Evolutionary conservation across 2,888 invertebrate species (phyloP), one percentile per base, ranked within the genome.

Genomic region (Troilus luridus): DNA sequence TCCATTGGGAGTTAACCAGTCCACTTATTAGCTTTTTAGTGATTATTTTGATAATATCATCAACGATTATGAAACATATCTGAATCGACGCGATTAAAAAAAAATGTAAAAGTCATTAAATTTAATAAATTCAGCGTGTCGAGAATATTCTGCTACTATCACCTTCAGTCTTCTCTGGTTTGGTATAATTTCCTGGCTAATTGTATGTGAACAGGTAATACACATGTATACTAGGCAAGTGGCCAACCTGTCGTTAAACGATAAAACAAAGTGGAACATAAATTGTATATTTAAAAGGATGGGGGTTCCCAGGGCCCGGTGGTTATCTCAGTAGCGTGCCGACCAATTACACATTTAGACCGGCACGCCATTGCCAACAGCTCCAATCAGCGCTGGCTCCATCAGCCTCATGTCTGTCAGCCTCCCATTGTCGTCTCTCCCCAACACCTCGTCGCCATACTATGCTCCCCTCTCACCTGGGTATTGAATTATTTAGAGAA

Each of bases 281-380:
- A 85, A 85, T 56, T 85, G 85, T 58, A 85, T 85, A 85, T 85
- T 85, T 56, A 85, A 85, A 85, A 56, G 3, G 56, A 56, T 54
- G 54, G 0, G 14, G n/a, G 54, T 85, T 85, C 85, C 85, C 85
- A 85, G 56, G 85, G n/a, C 56, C 85, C 7, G 41, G n/a, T 56
- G 85, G 56, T 85, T 85, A 85, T 85, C 85, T 56, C 54, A 54
- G 24, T 85, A 56, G 85, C 85, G 85, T 85, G 85, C 85, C 54
- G 56, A n/a, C n/a, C 85, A 85, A 85, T 85, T 85, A 85, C 56
- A 85, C 85, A 85, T 85, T 85, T 85, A 85, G 85, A 6, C 85
- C 14, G 14, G 85, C 85, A 85, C 85, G 85, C 85, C 56, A 85
- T 14, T 19, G 21, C 85, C 21, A 56, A 54, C 85, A 85, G 85